These are phyloP conservation scores for Nothoprocta perdicaria DNA, from an alignment of 2,113 vertebrate species.

Conservation along the genomic window DNA sequence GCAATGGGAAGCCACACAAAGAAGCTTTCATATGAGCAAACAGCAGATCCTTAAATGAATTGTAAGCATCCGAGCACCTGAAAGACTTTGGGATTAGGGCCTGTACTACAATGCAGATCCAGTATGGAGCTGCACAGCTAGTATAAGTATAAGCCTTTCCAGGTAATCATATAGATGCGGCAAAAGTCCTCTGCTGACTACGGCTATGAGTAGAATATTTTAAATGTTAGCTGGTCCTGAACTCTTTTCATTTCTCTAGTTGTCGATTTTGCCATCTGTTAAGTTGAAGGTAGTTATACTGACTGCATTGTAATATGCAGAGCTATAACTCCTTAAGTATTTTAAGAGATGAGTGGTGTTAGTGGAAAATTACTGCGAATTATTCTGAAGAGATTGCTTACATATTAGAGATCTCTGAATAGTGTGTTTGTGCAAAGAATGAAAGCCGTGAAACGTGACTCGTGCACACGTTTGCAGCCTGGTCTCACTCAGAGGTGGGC, in stretches of 20 bases:
- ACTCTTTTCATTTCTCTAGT: constrained; percentile 2
- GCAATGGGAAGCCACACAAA: constrained; percentile 11
- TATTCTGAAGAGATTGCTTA: neutral
- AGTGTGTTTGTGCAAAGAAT: neutral
- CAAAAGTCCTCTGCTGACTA: neutral
- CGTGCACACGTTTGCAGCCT: neutral
- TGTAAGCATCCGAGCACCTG: neutral
- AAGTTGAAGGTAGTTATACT: neutral
- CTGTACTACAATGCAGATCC: neutral
- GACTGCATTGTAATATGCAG: neutral
- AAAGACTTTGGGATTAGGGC: neutral
- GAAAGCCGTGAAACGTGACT: neutral
- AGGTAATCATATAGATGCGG: neutral
- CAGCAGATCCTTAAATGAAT: neutral
- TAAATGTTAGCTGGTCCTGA: neutral
- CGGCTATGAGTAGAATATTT: neutral
- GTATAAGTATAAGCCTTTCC: neutral
- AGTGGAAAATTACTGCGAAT: neutral
- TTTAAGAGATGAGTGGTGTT: neutral
- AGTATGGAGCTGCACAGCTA: neutral
- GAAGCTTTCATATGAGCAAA: neutral
- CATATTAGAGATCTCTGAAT: neutral
- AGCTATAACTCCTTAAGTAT: neutral
- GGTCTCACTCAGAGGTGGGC: neutral
- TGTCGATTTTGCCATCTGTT: neutral